Evolutionary conservation across 1,140 invertebrate genomes (phyloP), one percentile per base, ranked within the genome.

Genomic region (Batillaria attramentaria): DNA sequence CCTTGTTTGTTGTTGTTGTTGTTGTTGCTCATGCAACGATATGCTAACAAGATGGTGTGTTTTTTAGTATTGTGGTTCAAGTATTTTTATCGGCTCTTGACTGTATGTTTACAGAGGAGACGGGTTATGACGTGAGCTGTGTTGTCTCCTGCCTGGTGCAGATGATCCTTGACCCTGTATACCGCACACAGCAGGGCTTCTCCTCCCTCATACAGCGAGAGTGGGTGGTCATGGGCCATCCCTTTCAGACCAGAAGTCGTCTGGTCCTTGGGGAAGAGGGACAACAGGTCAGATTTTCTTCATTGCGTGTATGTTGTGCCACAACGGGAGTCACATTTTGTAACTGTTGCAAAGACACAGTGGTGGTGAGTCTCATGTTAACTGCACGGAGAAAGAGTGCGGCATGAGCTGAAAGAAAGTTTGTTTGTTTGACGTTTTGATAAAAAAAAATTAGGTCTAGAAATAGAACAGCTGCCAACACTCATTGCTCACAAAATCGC

Each of bases 201-300:
- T 96, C 98, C 90, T 94, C 94, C 50, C 92, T 99, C 24, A 92
- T 99, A 31, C 97, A 98, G 91, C 97, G 97, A 90, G 97, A 99
- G 88, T 99, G 97, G 97, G 92, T 99, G 1, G 94, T 95, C 16
- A 92, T 98, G 79, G 97, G 97, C 35, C 96, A 98, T 92, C 96
- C 95, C 0, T 98, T 98, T 90, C 93, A 93, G 85, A 93, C 93
- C 81, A 92, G 95, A 70, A 90, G 95, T 65, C 94, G 94, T 3
- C 94, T 95, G 81, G 92, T 86, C 0, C 72, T 28, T 24, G 76
- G 79, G 10, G 69, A 60, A 13, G 84, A 85, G 10, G 70, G 50
- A 41, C 83, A 86, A 50, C 78, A 84, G 84, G 86, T 86, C 50
- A 66, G 42, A 62, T 39, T 2, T 73, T 57, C n/a, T n/a, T n/a